Base-by-base conservation (phyloP, 2,888 invertebrate species). In the Cremastinae sp. region DNA sequence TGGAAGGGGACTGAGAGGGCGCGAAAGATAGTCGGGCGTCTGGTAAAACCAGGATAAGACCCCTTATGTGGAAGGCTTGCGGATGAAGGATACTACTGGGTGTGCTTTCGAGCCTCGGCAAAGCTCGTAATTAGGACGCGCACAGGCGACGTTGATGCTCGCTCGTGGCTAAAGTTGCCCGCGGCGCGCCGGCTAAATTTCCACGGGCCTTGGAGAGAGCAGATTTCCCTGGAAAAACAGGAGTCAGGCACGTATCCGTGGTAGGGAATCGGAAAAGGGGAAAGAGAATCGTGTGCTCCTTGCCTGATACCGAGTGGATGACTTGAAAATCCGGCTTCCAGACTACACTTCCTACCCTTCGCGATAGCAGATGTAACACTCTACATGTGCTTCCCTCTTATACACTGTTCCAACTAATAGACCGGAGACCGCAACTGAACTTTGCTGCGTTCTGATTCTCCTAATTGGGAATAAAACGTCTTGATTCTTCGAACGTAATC, bases 1-100 rank as follows among this genome's bases (percentile, higher is more conserved):
- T 22, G 28, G 22, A 49, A 58, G 38, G 16, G 62, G 20, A 53
- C 22, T 18, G 47, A 20, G 47, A 28, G 28, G 45, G 53, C 12
- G 14, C 14, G 22, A n/a, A 36, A 51, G 36, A 49, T 69, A 61
- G 59, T 51, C 61, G 73, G 53, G 56, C 77, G 73, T 74, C 77
- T 77, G 77, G 43, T 61, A 66, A 77, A 77, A 53, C 74, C 70
- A 28, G 77, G 61, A 77, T 77, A 74, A 77, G 77, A 77, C 74
- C 28, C 28, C 64, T 70, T 70, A 41, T 70, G 70, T 43, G 70
- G 59, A 66, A 61, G 68, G 61, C 28, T 70, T 69, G 53, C 20
- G 59, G 58, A 28, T 28, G 28, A 28, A 58, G 56, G 62, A 69
- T 69, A 69, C 59, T 54, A 59, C 54, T 49, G 59, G 59, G 64